phyloP scores from a whole-genome alignment of 2,888 invertebrate genomes.

The Orgyia antiqua region DNA sequence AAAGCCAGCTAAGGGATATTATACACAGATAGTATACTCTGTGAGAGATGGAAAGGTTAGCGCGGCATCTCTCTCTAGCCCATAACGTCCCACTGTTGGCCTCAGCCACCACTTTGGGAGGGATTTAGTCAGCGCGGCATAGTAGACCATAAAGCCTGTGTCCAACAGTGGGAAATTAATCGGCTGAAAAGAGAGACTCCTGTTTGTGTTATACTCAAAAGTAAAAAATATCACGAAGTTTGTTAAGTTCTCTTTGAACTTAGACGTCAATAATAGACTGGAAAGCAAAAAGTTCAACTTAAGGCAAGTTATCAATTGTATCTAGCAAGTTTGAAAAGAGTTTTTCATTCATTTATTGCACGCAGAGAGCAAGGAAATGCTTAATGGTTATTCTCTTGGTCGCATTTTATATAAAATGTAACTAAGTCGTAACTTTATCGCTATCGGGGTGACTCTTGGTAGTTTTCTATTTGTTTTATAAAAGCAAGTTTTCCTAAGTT shows the following conservation, averaged over 20 bases:
- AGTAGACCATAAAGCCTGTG: no score
- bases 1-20: no score
- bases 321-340: constrained; percentile 49
- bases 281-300: constrained; percentile 61
- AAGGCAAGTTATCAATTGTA: constrained; percentile 67
- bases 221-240: constrained; percentile 38
- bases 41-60: no score
- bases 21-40: no score
- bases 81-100: no score
- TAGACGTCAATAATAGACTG: constrained; percentile 56
- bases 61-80: no score
- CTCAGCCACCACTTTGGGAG: no score
- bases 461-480: constrained; percentile 39
- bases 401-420: constrained; percentile 53
- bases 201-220: no score
- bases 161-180: no score
- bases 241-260: constrained; percentile 38
- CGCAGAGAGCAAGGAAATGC: constrained; percentile 53
- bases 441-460: constrained; percentile 37
- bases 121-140: no score
- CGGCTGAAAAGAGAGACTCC: no score
- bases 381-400: constrained; percentile 61
- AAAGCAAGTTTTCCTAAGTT: constrained; percentile 47
- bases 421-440: constrained; percentile 50
- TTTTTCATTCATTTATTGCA: constrained; percentile 69